Conservation (phyloP, 2,113 vertebrate species). For the Phyllostomus discolor region DNA sequence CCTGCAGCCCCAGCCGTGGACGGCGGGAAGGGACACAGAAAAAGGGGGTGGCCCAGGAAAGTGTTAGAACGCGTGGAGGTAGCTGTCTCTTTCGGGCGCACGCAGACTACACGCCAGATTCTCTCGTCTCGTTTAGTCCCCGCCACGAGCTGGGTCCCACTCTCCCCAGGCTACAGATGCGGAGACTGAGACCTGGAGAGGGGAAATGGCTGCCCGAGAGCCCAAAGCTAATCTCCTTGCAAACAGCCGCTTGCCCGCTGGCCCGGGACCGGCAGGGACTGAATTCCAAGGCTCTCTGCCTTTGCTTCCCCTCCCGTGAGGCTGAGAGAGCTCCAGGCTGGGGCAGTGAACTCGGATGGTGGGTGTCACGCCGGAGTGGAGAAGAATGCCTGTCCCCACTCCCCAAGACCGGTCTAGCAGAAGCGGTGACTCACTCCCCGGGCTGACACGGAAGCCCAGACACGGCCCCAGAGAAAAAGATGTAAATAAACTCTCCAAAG, state of each 20-base stretch:
- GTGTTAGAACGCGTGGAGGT: not conserved
- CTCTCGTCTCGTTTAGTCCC: not conserved
- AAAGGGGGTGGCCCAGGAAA: not conserved
- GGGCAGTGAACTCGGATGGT: rapidly evolving
- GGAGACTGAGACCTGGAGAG: not conserved
- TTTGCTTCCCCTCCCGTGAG: not conserved
- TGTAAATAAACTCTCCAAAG: not conserved
- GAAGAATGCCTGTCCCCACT: rapidly evolving
- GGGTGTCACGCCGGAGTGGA: rapidly evolving
- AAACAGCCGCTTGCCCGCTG: not conserved
- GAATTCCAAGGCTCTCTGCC: rapidly evolving
- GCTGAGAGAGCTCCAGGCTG: rapidly evolving
- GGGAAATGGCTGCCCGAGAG: too few relatives aligned
- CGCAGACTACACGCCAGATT: rapidly evolving
- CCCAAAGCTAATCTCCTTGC: not conserved
- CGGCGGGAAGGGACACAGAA: not conserved
- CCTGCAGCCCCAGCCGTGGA: not conserved
- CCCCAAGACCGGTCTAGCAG: not conserved
- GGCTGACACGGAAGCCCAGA: not conserved
- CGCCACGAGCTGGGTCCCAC: rapidly evolving
- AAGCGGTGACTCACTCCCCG: not conserved
- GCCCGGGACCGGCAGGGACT: not conserved
- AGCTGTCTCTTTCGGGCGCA: rapidly evolving
- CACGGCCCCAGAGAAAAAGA: not conserved
- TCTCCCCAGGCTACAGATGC: not conserved